Conservation (phyloP, 1,140 invertebrate species). For the Anadara kagoshimensis region DNA sequence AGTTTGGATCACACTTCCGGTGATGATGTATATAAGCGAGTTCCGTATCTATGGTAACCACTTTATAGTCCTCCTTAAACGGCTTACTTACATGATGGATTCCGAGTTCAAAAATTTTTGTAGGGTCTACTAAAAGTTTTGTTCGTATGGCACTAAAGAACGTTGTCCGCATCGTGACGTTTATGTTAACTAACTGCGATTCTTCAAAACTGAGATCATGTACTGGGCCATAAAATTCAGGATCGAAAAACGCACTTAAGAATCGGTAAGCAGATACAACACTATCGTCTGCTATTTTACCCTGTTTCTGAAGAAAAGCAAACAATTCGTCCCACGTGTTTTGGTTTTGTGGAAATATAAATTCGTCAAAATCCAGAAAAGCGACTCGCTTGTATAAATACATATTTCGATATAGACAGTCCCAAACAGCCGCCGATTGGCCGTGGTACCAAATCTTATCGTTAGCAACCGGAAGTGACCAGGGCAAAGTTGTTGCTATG, state of each 20-base stretch:
- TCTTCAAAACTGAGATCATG: neutral
- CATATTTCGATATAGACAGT: constrained; percentile 59
- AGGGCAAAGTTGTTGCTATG: constrained; percentile 42
- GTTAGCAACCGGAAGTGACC: constrained; percentile 39
- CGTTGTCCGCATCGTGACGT: constrained; percentile 23
- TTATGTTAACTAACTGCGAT: constrained; percentile 28
- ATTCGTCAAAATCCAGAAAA: constrained; percentile 64
- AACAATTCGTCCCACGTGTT: constrained; percentile 26
- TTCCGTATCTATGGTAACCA: constrained; percentile 74
- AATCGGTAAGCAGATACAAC: constrained; percentile 50
- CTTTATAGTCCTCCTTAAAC: constrained; percentile 31
- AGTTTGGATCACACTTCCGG: constrained; percentile 69
- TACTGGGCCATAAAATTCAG: constrained; percentile 6
- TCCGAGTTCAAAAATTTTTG: constrained; percentile 57
- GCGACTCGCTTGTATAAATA: constrained; percentile 46
- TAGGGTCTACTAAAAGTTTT: constrained; percentile 54
- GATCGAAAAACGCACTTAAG: constrained; percentile 56
- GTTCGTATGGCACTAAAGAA: constrained; percentile 44
- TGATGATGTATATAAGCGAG: constrained; percentile 93
- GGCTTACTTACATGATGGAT: constrained; percentile 62
- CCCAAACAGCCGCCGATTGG: constrained; percentile 57
- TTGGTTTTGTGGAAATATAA: constrained; percentile 49
- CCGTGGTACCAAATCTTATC: constrained; percentile 60
- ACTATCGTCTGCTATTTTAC: neutral
- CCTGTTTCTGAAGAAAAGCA: constrained; percentile 15